Evolutionary conservation across 2,888 invertebrate genomes (phyloP).

Genomic region (Morpho achilles): DNA sequence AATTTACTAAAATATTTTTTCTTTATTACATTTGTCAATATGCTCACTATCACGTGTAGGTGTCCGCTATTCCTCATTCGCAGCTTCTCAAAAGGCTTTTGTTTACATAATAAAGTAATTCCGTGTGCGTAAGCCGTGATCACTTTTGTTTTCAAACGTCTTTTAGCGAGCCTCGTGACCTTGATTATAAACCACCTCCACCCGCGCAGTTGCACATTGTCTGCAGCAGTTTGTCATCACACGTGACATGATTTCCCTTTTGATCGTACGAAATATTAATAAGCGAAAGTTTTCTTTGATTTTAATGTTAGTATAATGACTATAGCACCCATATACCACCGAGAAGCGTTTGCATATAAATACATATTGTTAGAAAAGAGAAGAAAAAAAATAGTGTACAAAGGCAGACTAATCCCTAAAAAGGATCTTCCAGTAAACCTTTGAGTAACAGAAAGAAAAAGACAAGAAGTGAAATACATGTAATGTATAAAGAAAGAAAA

Average conservation of each 20-base stretch:
- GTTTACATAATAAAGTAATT: constrained; percentile 31
- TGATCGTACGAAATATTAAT: constrained; percentile 52
- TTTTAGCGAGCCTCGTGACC: constrained; percentile 45
- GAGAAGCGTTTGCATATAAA: background rate
- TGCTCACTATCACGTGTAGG: background rate
- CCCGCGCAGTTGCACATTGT: constrained; percentile 52
- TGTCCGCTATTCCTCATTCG: background rate
- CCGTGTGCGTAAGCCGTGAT: constrained; percentile 52
- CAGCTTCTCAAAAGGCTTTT: constrained; percentile 17
- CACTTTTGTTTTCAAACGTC: constrained; percentile 69
- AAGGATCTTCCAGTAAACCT: too few relatives aligned
- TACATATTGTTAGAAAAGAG: too few relatives aligned
- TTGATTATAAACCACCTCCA: constrained; percentile 50
- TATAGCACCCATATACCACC: background rate
- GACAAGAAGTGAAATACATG: too few relatives aligned
- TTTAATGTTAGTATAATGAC: constrained; percentile 3
- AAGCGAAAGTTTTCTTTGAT: constrained; percentile 15
- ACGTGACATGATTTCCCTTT: constrained; percentile 61
- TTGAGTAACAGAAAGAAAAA: too few relatives aligned
- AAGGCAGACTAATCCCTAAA: too few relatives aligned
- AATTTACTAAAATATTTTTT: background rate
- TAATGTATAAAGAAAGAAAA: too few relatives aligned
- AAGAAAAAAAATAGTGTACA: too few relatives aligned
- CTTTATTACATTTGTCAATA: constrained; percentile 1
- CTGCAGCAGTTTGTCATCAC: constrained; percentile 50